Evolutionary conservation across 2,888 invertebrate genomes (phyloP).

Genomic region (Proisotoma minuta): DNA sequence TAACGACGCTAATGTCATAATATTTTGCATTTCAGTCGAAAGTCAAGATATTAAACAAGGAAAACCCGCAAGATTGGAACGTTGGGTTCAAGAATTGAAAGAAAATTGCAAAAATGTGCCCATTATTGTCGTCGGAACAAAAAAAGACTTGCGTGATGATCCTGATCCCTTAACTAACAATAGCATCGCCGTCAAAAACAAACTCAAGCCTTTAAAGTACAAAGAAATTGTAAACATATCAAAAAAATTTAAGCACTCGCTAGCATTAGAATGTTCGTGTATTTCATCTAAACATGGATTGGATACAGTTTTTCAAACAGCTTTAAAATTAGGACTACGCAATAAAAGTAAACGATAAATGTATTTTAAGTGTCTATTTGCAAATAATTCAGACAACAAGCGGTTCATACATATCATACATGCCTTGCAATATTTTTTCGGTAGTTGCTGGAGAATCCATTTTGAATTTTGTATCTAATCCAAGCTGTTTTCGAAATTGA

Average conservation of each 20-base stretch:
- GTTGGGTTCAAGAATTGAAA: conserved; percentile 17
- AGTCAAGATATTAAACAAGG: background rate
- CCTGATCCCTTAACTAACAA: background rate
- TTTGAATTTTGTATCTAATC: conserved; percentile 23
- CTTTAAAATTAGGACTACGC: conserved; percentile 8
- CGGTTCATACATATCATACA: conserved; percentile 21
- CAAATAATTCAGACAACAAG: conserved; percentile 1
- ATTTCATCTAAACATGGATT: conserved; percentile 19
- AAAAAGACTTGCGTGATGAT: conserved; percentile 15
- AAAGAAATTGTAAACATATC: conserved; percentile 1
- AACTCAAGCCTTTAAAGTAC: conserved; percentile 8
- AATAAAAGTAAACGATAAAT: background rate
- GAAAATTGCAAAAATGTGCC: conserved; percentile 13
- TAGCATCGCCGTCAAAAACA: conserved; percentile 7
- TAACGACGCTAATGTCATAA: conserved; percentile 12
- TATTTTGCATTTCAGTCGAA: conserved; percentile 14
- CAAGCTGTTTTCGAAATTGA: conserved; percentile 24
- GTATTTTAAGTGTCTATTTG: background rate
- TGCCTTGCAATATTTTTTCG: conserved; percentile 26
- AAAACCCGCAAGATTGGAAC: conserved; percentile 6
- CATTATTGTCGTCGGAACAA: conserved; percentile 17
- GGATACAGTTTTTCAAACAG: conserved; percentile 10
- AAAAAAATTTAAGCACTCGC: conserved; percentile 10
- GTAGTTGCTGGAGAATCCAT: conserved; percentile 33
- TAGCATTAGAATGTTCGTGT: conserved; percentile 14